Evolutionary conservation across 2,888 invertebrate species (phyloP), one percentile per base, ranked within the genome.

Genomic region (Drosophila cracens): DNA sequence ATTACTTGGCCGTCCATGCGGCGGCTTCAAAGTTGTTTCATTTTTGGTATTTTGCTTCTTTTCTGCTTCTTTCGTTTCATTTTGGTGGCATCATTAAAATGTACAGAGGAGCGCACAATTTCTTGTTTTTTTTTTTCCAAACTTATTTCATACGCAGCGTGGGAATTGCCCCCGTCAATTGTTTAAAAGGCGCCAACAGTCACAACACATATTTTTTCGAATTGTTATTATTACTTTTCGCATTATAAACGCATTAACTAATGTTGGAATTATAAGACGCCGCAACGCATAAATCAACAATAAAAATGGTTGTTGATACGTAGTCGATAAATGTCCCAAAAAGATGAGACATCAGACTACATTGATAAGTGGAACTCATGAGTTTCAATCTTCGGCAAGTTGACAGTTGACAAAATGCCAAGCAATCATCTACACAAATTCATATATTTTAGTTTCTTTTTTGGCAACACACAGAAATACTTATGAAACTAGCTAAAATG

Each of bases 61-160:
- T 79, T 70, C 63, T 53, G 61, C 54, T 70, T 74, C 79, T 74
- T 79, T 75, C 46, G 56, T 75, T 75, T 59, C 49, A 36, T 57
- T 64, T 51, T 54, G 83, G 77, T 76, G 83, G 83, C 89, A 87
- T 87, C 90, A 89, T 87, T 87, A 89, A 87, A 87, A 87, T 87
- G 86, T 89, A 86, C 87, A 78, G 79, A 87, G 87, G 74, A 83
- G 76, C 81, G 71, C 70, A 87, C 82, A 81, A 87, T 75, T 81
- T 76, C 70, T 76, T 67, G 69, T 80, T 75, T 67, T 76, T 65
- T 71, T 82, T 79, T 70, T 79, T 64, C 38, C 49, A 83, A 81
- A 88, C 86, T 88, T 88, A 88, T 88, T 88, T 88, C 87, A 83
- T 89, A 85, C 89, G 85, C 85, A 85, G 85, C 89, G 85, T 85